Conservation (phyloP, 2,888 invertebrate species). For the Pherbina coryleti region DNA sequence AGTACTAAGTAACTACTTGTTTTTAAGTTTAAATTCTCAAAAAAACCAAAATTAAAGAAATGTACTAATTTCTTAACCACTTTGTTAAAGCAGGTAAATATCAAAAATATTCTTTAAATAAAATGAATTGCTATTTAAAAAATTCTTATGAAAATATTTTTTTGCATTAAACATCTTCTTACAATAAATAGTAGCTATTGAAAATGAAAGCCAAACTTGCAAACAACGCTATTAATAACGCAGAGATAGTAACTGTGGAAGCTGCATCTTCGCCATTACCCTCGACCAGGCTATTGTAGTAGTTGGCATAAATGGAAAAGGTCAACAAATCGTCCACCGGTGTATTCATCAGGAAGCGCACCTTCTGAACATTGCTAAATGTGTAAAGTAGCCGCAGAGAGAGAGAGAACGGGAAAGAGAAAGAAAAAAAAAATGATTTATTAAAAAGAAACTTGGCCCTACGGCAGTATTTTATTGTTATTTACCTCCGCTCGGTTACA, state of each 20-base stretch:
- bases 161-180: too few relatives aligned
- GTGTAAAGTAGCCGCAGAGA: too few relatives aligned
- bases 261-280: constrained; percentile 32
- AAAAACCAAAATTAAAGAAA: too few relatives aligned
- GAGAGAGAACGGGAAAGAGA: neutral
- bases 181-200: neutral
- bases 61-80: too few relatives aligned
- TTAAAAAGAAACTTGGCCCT: neutral
- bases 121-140: too few relatives aligned
- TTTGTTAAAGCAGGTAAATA: too few relatives aligned
- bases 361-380: constrained; percentile 24
- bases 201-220: neutral
- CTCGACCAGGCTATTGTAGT: constrained; percentile 49
- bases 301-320: constrained; percentile 61
- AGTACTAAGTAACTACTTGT: too few relatives aligned
- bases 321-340: constrained; percentile 53
- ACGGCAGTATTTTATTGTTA: neutral
- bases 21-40: too few relatives aligned
- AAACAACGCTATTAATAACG: neutral
- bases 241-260: neutral
- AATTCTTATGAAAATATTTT: too few relatives aligned
- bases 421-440: neutral
- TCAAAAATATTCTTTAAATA: too few relatives aligned
- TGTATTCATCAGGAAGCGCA: constrained; percentile 49
- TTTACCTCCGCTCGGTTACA: constrained; percentile 23